A percentile compares a stretch with the other conserved stretches of the same genome.
phyloP scores from a whole-genome alignment of 64 coral and sea anemone genomes.

The Platygyra sinensis region DNA sequence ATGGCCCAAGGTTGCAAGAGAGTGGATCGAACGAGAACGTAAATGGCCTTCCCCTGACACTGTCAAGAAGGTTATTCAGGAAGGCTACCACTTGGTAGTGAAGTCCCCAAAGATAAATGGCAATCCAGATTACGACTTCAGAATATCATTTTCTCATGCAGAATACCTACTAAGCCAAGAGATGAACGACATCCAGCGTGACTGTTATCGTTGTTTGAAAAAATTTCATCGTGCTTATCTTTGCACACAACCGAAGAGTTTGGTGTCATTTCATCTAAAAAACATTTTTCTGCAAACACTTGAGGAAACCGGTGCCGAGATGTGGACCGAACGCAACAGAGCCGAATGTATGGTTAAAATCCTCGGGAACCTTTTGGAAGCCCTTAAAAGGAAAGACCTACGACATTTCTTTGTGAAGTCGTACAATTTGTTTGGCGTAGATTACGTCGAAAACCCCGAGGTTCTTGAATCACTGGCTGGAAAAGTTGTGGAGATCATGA shows the following conservation, averaged over 20 bases:
- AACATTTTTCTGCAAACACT: constrained; percentile 65
- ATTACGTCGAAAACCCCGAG: constrained; percentile 45
- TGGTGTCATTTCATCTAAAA: constrained; percentile 71
- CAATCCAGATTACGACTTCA: constrained; percentile 57
- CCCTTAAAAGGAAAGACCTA: constrained; percentile 20
- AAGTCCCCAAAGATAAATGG: constrained; percentile 41
- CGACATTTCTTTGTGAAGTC: constrained; percentile 70
- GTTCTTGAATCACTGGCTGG: constrained; percentile 21
- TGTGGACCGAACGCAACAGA: constrained; percentile 71
- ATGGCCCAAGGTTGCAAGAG: constrained; percentile 56
- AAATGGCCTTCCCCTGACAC: constrained; percentile 48
- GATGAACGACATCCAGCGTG: constrained; percentile 51
- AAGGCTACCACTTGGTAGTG: constrained; percentile 65
- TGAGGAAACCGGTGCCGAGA: constrained; percentile 65
- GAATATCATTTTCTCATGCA: constrained; percentile 69
- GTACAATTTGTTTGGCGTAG: constrained; percentile 57
- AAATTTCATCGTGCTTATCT: constrained; percentile 57
- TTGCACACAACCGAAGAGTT: background rate
- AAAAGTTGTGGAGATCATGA: constrained; percentile 45
- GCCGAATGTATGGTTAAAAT: constrained; percentile 53
- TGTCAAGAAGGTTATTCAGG: constrained; percentile 42
- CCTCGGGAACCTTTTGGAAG: background rate
- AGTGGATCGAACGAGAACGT: constrained; percentile 58
- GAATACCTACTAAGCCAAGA: constrained; percentile 65
- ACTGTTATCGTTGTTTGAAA: constrained; percentile 74